Base-by-base conservation (phyloP, 2,888 invertebrate species). In the Geotrupes spiniger region DNA sequence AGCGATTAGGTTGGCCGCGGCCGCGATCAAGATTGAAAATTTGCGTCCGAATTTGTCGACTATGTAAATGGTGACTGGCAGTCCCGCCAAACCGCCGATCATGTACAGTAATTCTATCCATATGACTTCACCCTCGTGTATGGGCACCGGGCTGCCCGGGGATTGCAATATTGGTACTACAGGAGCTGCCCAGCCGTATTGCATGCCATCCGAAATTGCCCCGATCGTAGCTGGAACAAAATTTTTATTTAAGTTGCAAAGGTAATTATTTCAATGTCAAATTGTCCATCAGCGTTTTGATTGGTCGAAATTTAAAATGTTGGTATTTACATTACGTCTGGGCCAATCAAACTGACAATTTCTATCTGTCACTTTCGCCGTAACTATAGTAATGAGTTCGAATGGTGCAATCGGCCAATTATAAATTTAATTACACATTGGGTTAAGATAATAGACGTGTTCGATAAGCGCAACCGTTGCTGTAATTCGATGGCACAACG, bases 161-260 rank as follows among this genome's bases (percentile, higher is more conserved):
- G 58, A 52, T 42, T 65, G 47, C 1, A 72, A 61, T 10, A 70
- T 60, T 4, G 70, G 71, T 10, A 71, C 63, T 16, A 68, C 61
- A 8, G 71, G 71, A 2, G 71, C 64, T 4, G 70, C 65, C 71
- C 72, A 72, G 10, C 71, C 72, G 39, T 73, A 73, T 53, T 72
- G 70, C 66, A 73, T 71, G 8, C 73, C 73, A 63, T 72, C 72
- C 2, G 70, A 69, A 26, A 71, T 65, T 2, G 70, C 71, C 44
- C 66, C 65, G 12, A 71, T 49, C 9, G 69, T 72, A 15, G 64
- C 72, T 72, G 53, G 21, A 66, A 69, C 52, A 27, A 49, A 44
- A 41, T 31, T 31, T 26, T 27, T 38, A 36, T 26, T 10, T 21
- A 21, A 21, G 3, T 3, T 6, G 4, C 3, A 21, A 21, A 21